A percentile compares a stretch with the other conserved stretches of the same genome.
Evolutionary conservation across 2,888 invertebrate genomes (phyloP).

Genomic region (Heliconius hortense): DNA sequence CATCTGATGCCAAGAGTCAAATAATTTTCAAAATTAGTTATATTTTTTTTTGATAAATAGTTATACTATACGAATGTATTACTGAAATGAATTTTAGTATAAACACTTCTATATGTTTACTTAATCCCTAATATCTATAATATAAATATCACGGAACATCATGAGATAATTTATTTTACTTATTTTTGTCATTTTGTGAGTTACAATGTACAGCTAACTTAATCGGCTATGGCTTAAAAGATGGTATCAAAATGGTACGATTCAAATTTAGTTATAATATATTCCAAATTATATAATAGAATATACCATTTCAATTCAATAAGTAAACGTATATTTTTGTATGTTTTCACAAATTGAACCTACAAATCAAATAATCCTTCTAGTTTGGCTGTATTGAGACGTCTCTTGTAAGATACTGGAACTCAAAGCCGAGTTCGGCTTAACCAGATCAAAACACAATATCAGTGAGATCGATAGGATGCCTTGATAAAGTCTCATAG

Average conservation of each 20-base stretch:
- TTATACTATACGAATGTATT: neutral
- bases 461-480: constrained; percentile 8
- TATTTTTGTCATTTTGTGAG: no score
- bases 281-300: neutral
- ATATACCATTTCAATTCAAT: neutral
- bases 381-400: neutral
- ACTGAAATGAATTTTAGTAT: no score
- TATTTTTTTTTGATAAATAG: neutral
- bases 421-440: constrained; percentile 13
- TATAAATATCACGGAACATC: no score
- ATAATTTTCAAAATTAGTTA: neutral
- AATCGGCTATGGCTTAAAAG: no score
- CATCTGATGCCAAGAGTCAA: constrained; percentile 14
- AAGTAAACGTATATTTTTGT: neutral
- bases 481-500: neutral
- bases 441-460: constrained; percentile 17
- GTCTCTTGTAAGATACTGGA: constrained; percentile 5
- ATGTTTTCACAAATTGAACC: neutral
- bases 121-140: no score
- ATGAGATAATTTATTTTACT: no score
- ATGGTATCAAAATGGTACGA: no score
- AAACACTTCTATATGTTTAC: no score
- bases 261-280: neutral
- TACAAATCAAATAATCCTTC: constrained; percentile 17
- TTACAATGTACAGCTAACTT: no score